Percentiles rank a stretch among this genome's conserved stretches.
These are phyloP conservation scores for Corvus moneduloides DNA, from an alignment of 2,113 vertebrate species.

Conservation along the genomic window DNA sequence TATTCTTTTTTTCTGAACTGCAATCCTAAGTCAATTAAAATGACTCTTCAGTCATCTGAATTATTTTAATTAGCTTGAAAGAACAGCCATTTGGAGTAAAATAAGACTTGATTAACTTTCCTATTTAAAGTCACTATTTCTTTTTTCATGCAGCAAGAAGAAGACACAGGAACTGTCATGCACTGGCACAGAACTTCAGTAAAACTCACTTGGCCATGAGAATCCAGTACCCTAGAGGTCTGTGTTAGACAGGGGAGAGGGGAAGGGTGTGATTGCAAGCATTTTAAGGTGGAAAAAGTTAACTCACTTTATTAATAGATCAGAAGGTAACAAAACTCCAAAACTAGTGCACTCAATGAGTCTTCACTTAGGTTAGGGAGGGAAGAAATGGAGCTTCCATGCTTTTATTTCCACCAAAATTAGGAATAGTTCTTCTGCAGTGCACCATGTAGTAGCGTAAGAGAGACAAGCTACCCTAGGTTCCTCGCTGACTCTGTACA, in stretches of 20 bases:
- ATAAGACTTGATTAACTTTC: constrained; percentile 32
- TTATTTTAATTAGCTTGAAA: constrained; percentile 50
- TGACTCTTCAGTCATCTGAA: constrained; percentile 7
- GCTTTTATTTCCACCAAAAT: not conserved
- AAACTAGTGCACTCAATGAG: not conserved
- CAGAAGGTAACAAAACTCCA: not conserved
- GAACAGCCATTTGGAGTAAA: constrained; percentile 26
- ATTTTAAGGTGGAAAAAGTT: constrained; percentile 12
- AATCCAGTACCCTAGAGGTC: not conserved
- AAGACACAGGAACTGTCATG: not conserved
- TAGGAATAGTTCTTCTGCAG: not conserved
- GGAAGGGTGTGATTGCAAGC: not conserved
- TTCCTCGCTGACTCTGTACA: not conserved
- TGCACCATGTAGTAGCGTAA: not conserved
- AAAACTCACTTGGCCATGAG: not conserved
- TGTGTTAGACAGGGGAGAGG: not conserved
- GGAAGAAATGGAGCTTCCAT: not conserved
- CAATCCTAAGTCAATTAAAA: constrained; percentile 12
- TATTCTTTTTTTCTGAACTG: not conserved
- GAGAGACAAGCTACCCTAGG: not conserved
- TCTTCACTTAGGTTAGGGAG: not conserved
- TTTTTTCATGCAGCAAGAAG: not conserved
- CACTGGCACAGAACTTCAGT: constrained; percentile 17
- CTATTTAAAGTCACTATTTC: not conserved
- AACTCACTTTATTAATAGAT: not conserved